Conservation (phyloP, 2,797 vertebrate species). For the Oreochromis grahami region DNA sequence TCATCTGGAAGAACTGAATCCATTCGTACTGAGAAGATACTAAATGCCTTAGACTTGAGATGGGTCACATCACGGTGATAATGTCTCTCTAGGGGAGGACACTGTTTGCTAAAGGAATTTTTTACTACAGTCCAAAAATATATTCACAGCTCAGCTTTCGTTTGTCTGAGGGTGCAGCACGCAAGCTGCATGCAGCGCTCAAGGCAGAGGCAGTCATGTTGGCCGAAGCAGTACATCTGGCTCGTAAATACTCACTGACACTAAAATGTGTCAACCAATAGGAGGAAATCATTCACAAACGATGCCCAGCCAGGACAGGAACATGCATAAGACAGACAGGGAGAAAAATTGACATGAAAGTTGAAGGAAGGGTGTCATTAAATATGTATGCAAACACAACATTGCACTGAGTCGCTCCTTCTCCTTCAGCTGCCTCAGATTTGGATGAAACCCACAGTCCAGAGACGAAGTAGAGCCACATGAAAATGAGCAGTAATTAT, state of each 20-base stretch:
- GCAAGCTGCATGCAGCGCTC: constrained; percentile 26
- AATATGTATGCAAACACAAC: constrained; percentile 51
- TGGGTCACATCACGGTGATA: constrained; percentile 42
- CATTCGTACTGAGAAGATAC: constrained; percentile 37
- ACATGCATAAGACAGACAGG: constrained; percentile 4
- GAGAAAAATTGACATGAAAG: constrained; percentile 8
- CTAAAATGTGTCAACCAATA: constrained; percentile 40
- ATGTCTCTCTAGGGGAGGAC: constrained; percentile 41
- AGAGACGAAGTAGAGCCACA: constrained; percentile 10
- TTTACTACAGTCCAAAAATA: constrained; percentile 62
- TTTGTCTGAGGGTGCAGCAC: constrained; percentile 41
- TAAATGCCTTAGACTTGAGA: constrained; percentile 41
- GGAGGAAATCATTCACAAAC: constrained; percentile 42
- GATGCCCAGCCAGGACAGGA: constrained; percentile 18
- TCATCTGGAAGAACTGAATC: constrained; percentile 42
- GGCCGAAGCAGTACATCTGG: constrained; percentile 43
- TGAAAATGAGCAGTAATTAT: constrained; percentile 17
- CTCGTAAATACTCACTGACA: constrained; percentile 42
- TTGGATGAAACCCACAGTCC: constrained; percentile 2
- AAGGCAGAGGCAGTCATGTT: constrained; percentile 21
- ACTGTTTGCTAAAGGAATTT: constrained; percentile 50
- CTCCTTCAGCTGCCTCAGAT: constrained; percentile 19
- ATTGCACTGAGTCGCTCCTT: constrained; percentile 5
- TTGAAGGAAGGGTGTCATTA: constrained; percentile 9
- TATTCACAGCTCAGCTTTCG: constrained; percentile 55